Evolutionary conservation across 1,140 invertebrate genomes (phyloP), one percentile per base, ranked within the genome.

Genomic region (Pseudomyrmex cubaensis): DNA sequence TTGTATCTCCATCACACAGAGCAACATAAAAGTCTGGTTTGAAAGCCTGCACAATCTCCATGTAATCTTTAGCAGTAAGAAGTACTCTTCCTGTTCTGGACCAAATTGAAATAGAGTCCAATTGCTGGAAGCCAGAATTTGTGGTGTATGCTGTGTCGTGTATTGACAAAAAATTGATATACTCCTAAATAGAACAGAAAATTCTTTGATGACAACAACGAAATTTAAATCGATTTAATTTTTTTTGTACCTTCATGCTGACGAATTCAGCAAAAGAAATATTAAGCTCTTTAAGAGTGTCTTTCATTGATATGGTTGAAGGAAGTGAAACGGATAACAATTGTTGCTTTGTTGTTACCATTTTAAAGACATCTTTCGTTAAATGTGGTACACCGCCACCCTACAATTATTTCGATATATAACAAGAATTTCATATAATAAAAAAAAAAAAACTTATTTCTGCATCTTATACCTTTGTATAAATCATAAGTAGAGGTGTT

Each of bases 1-100:
- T 95, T 44, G 97, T 98, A 88, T 98, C 97, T n/a, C 97, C 96
- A 95, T 98, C 97, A 92, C 96, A 96, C 76, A 98, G 93, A 20
- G 96, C 96, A 90, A 97, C 95, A 94, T 97, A 98, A 87, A 97
- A 95, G 93, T 98, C 97, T 64, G 97, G 97, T 93, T 96, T 96
- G 91, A 97, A 96, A 84, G 95, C 92, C 94, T 98, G 96, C 57
- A 98, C 95, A 57, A 97, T 90, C 88, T 97, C 95, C 96, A 98
- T 97, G 92, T 97, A 98, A 80, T 94, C 93, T 15, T 96, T 93
- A 10, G 96, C 90, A 77, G 95, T 95, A 17, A 98, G 73, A 74
- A 95, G 93, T 72, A 95, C 95, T 93, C 97, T 97, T 59, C 97
- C 97, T 86, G 95, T 95, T 90, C 96, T 96, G 0, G 96, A 95